Evolutionary conservation across 2,888 invertebrate genomes (phyloP), one percentile per base, ranked within the genome.

Genomic region (Nemotelus nigrinus): DNA sequence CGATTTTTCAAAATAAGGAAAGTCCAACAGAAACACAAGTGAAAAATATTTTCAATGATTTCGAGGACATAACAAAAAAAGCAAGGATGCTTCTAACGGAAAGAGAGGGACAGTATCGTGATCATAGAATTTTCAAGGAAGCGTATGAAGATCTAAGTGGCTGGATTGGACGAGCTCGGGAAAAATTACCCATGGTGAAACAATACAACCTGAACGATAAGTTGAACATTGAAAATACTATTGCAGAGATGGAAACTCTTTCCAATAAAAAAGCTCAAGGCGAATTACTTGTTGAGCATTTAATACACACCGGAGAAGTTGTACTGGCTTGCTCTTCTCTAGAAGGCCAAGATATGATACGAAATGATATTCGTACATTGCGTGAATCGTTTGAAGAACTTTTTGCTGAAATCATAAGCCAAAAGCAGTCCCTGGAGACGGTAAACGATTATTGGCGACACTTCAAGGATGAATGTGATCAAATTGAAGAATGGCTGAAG

Each of bases 201-300:
- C 96, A 96, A 79, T 91, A 94, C 82, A 92, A 94, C 2, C 87
- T 96, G 0, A 93, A 95, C 82, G 96, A 96, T 83, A 95, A 96
- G 86, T 85, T 96, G 78, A 94, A 96, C 0, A 93, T 97, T 80
- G 96, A 97, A 85, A 94, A 94, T 83, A 94, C 95, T 4, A 94
- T 96, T 0, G 93, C 93, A 45, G 95, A 96, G n/a, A 90, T 96
- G 63, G 96, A 96, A 83, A 92, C 93, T 76, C 86, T 96, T 50
- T 88, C 96, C 47, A 96, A 96, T 83, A 96, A 96, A 84, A 94
- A 96, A 87, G 95, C 95, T 4, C 96, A 96, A 88, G 97, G 97
- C 3, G 96, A 96, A 85, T 88, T 96, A 0, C 87, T 96, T 71
- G 90, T 96, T 5, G 96, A 97, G 85, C 94, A 96, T 85, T 88